Evolutionary conservation across 2,888 invertebrate species (phyloP).

Genomic region (Parapristionchus giblindavisi): DNA sequence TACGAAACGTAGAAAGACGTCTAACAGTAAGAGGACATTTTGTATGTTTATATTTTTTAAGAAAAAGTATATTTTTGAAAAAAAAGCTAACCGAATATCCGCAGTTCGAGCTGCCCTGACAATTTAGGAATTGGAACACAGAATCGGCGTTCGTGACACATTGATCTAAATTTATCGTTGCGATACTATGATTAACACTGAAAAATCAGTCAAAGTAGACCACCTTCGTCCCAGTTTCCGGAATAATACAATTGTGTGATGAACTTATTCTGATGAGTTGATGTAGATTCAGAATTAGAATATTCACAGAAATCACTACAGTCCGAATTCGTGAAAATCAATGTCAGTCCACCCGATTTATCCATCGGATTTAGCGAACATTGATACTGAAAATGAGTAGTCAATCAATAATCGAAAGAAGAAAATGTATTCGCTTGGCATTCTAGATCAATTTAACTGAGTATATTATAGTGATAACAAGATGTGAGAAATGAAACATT

Average conservation of each 20-base stretch:
- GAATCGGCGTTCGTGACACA: constrained; percentile 17
- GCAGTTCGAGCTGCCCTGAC: constrained; percentile 1
- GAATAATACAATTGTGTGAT: constrained; percentile 30
- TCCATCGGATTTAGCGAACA: background rate
- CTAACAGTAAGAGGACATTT: too few relatives aligned
- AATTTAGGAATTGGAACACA: constrained; percentile 25
- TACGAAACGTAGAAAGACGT: too few relatives aligned
- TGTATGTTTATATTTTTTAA: too few relatives aligned
- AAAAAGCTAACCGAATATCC: background rate
- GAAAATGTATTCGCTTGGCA: background rate
- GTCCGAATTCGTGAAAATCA: constrained; percentile 20
- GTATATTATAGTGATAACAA: background rate
- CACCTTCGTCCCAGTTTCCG: constrained; percentile 10
- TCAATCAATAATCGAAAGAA: too few relatives aligned
- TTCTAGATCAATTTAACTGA: background rate
- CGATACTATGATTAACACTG: too few relatives aligned
- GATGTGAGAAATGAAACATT: background rate
- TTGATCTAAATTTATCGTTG: too few relatives aligned
- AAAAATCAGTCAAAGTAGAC: background rate
- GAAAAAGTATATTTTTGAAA: background rate
- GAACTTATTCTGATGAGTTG: background rate
- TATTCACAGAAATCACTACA: constrained; percentile 19
- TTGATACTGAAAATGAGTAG: constrained; percentile 2
- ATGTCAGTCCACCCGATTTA: constrained; percentile 18
- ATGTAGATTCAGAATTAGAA: background rate